Percentiles rank a stretch among this genome's conserved stretches.
Conservation (phyloP, 1,140 invertebrate species). For the Drosophila setifemur region DNA sequence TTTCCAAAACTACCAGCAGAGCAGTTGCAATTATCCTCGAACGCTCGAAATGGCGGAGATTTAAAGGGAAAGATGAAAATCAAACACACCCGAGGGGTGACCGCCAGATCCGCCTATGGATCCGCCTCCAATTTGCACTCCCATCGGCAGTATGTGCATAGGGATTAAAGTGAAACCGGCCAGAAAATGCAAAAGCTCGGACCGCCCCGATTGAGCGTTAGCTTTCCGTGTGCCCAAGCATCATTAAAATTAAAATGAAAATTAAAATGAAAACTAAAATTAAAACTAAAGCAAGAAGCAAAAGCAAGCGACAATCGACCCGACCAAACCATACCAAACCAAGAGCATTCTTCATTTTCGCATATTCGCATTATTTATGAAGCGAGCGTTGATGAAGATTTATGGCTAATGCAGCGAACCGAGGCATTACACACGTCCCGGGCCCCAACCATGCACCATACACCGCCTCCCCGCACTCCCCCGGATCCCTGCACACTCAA, state of each 20-base stretch:
- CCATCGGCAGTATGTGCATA: conserved; percentile 37
- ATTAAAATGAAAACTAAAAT: too few species aligned
- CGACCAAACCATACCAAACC: too few species aligned
- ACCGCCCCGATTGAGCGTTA: background rate
- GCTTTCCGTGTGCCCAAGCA: background rate
- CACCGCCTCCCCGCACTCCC: background rate
- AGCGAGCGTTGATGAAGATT: conserved; percentile 61
- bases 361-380: conserved; percentile 57
- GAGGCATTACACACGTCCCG: conserved; percentile 43
- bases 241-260: conserved; percentile 1
- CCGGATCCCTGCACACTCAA: too few species aligned
- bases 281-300: conserved; percentile 57
- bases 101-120: conserved; percentile 2
- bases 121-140: conserved; percentile 58
- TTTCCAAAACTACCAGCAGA: background rate
- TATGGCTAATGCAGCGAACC: conserved; percentile 62
- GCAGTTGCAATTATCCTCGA: background rate
- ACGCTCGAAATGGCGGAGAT: too few species aligned
- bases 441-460: background rate
- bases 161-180: conserved; percentile 14
- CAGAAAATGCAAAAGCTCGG: conserved; percentile 26
- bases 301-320: conserved; percentile 10
- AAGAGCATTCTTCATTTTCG: conserved; percentile 31
- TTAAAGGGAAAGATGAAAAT: conserved; percentile 9
- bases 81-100: conserved; percentile 5